Evolutionary conservation across 2,113 vertebrate genomes (phyloP), one percentile per base, ranked within the genome.

Genomic region (Ptyas mucosa): DNA sequence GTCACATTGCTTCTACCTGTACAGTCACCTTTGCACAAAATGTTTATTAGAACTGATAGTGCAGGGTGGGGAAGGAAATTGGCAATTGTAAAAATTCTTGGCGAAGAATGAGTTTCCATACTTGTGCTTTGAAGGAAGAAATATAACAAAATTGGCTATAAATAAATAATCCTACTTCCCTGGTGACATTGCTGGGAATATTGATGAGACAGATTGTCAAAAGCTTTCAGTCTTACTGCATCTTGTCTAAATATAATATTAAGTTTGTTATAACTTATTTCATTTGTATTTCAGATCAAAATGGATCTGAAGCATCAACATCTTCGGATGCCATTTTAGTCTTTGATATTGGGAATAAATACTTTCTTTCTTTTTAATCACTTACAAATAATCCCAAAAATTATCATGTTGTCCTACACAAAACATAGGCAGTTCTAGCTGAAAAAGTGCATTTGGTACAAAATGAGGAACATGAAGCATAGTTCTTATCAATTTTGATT

Each of bases 91-190:
- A 51, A 51, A 91, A 90, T 94, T 89, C 75, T 92, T 90, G 64
- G 12, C 8, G 69, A 88, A 93, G 88, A 89, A 34, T 57, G 34
- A 89, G 14, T 3, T 26, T 43, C 15, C 18, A 81, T 94, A 94
- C 91, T 95, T 90, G 93, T 92, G 87, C 61, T 92, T 93, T 46
- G 87, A 95, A 81, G 93, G 94, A 85, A 92, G 93, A 94, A 94
- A 95, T 93, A 91, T 95, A 95, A 95, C 93, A 87, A 92, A 93
- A 94, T 91, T 91, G 85, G 90, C 91, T 95, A 94, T 95, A 96
- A 96, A 46, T 46, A 46, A 46, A 46, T 46, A 46, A 46, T 46
- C 43, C 86, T 95, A 91, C 90, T 92, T 91, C 92, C 57, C 51
- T 64, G 24, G 90, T 93, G 90, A 94, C 85, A 94, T 92, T 96